These are phyloP conservation scores for Pherbina coryleti DNA, from an alignment of 2,888 invertebrate species.

Conservation along the genomic window DNA sequence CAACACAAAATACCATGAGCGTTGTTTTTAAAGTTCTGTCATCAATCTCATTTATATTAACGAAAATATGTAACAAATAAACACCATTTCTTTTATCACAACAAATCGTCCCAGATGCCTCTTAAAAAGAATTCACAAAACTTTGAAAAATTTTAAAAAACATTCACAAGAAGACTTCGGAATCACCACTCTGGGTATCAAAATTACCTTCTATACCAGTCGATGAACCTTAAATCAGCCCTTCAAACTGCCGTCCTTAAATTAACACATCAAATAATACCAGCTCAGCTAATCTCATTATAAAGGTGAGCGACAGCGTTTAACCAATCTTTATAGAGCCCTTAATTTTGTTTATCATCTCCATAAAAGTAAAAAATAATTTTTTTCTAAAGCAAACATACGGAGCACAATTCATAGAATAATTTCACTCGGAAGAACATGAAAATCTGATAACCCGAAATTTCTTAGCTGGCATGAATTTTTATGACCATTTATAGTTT, in stretches of 20 bases:
- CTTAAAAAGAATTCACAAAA: too few species aligned
- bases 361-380: not conserved
- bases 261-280: not conserved
- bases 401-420: not conserved
- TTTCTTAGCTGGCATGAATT: not conserved
- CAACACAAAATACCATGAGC: too few species aligned
- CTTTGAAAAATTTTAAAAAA: too few species aligned
- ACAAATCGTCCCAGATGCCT: too few species aligned
- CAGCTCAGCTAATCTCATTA: not conserved
- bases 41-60: too few species aligned
- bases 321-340: constrained; percentile 13
- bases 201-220: too few species aligned
- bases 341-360: not conserved
- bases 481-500: constrained; percentile 18
- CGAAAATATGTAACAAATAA: too few species aligned
- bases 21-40: too few species aligned
- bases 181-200: too few species aligned
- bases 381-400: constrained; percentile 5
- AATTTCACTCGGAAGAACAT: not conserved
- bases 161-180: too few species aligned
- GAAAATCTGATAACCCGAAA: not conserved
- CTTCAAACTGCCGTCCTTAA: not conserved
- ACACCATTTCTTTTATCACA: too few species aligned
- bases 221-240: too few species aligned
- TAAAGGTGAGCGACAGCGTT: not conserved